Conservation (phyloP, 2,113 vertebrate species). For the Neotragus moschatus region DNA sequence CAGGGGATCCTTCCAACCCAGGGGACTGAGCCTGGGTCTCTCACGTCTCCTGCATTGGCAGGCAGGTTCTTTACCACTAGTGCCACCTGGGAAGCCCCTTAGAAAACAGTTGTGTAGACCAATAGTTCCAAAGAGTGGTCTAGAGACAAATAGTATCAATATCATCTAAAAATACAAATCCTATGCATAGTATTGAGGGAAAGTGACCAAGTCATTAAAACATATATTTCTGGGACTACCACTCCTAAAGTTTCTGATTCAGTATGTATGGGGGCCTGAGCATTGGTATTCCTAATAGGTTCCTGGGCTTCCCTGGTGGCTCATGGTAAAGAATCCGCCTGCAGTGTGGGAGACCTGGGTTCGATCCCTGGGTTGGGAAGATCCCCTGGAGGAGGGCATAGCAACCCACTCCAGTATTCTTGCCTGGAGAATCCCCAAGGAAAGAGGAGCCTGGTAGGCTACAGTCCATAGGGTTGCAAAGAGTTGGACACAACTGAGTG, state of each 20-base stretch:
- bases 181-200: neutral
- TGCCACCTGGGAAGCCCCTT: neutral
- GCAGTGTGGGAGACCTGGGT: neutral
- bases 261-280: neutral
- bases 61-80: neutral
- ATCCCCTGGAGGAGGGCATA: neutral
- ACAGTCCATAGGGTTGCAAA: neutral
- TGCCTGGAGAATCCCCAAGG: neutral
- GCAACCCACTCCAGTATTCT: neutral
- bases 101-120: neutral
- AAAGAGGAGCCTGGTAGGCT: neutral
- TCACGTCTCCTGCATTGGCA: neutral
- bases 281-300: neutral
- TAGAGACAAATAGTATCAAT: neutral
- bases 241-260: neutral
- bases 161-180: neutral
- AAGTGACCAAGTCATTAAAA: neutral
- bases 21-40: neutral
- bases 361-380: neutral
- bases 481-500: neutral
- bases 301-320: neutral
- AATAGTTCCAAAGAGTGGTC: neutral
- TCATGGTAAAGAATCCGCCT: neutral
- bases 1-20: neutral
- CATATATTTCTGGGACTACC: neutral